phyloP scores from a whole-genome alignment of 2,888 invertebrate species.

The Gastracanthus pulcherrimus region DNA sequence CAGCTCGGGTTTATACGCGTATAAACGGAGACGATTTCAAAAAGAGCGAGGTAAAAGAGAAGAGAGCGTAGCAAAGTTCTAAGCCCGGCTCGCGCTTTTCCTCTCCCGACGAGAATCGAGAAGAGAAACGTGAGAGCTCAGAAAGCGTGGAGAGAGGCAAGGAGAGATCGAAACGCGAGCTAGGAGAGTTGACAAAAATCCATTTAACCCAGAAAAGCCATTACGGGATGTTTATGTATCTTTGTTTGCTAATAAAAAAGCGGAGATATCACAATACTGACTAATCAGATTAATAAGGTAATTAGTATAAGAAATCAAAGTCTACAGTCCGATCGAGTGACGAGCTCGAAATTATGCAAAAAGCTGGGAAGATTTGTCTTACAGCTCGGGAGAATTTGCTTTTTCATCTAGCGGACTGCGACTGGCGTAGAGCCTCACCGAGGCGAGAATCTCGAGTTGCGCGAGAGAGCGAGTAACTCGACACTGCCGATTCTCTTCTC shows the following conservation, averaged over 20 bases:
- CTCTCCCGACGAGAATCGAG: conserved; percentile 12
- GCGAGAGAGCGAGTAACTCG: conserved; percentile 41
- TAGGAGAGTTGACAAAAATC: conserved; percentile 38
- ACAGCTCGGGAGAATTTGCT: neutral
- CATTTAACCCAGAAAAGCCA: conserved; percentile 44
- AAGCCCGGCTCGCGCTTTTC: neutral
- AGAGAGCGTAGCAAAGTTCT: neutral
- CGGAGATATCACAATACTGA: no score
- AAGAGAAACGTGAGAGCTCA: conserved; percentile 27
- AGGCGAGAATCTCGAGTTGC: conserved; percentile 46
- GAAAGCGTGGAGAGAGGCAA: neutral
- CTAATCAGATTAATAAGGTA: no score
- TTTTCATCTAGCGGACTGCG: neutral
- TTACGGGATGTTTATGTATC: conserved; percentile 27
- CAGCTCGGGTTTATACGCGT: neutral
- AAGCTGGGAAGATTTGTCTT: neutral
- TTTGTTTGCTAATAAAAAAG: no score
- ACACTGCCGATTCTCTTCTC: conserved; percentile 43
- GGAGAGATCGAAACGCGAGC: neutral
- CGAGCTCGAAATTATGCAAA: no score
- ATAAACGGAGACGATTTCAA: no score
- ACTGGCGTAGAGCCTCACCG: neutral
- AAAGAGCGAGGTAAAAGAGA: neutral
- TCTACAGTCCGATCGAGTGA: no score
- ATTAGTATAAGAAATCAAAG: no score